A percentile compares a stretch with the other conserved stretches of the same genome.
These are phyloP conservation scores for Mylabris sibirica DNA, from an alignment of 2,888 invertebrate species.

Conservation along the genomic window DNA sequence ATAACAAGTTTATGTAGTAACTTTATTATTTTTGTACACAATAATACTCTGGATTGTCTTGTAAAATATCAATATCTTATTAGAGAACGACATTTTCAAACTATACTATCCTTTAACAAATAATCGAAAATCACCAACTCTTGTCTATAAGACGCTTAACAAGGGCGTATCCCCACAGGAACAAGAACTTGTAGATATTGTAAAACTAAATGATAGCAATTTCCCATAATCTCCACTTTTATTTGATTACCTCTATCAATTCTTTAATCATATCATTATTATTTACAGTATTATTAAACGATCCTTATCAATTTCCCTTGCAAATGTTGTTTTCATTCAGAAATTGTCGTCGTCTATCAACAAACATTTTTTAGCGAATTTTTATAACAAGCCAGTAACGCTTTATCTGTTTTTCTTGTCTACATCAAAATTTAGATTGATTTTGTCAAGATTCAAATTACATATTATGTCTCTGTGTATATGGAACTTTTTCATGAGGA, in stretches of 20 bases:
- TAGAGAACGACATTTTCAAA: neutral
- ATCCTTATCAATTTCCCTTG: neutral
- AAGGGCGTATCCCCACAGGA: conserved; percentile 1
- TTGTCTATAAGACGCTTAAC: neutral
- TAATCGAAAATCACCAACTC: neutral
- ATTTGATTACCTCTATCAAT: neutral
- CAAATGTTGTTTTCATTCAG: neutral
- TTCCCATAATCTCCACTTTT: neutral
- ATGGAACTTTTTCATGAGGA: conserved; percentile 4
- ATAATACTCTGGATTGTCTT: neutral
- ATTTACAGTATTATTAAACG: neutral
- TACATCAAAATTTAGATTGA: neutral
- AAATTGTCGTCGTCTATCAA: neutral
- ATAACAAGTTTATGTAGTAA: conserved; percentile 4
- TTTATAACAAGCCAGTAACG: neutral
- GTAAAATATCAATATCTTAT: neutral
- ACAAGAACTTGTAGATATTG: neutral
- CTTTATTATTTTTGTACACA: neutral
- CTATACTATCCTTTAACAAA: neutral
- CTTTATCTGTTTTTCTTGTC: neutral
- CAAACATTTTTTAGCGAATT: conserved; percentile 1
- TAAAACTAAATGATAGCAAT: neutral
- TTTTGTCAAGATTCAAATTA: conserved; percentile 10
- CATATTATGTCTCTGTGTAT: conserved; percentile 1
- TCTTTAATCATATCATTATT: conserved; percentile 1